Conservation (phyloP, 2,888 invertebrate species). For the Fragum sueziense region DNA sequence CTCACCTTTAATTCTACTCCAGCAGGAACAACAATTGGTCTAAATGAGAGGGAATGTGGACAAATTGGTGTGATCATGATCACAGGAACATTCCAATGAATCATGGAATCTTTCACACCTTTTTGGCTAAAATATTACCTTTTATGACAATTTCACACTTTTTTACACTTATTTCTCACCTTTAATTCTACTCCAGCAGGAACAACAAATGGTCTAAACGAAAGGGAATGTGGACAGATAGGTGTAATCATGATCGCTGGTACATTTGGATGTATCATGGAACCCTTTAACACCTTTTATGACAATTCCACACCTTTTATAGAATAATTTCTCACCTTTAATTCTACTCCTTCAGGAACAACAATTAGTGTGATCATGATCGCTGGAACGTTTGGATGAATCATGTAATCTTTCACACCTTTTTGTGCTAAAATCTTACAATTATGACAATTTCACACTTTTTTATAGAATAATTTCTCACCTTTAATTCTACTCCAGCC, state of each 20-base stretch:
- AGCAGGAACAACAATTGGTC: slow-evolving; percentile 98
- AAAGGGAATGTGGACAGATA: slow-evolving; percentile 98
- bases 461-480: too few relatives aligned
- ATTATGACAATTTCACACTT: slow-evolving; percentile 94
- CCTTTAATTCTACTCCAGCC: slow-evolving; percentile 92
- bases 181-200: slow-evolving; percentile 95
- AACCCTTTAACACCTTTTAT: too few relatives aligned
- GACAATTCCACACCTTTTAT: too few relatives aligned
- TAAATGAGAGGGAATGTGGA: slow-evolving; percentile 97
- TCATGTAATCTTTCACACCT: slow-evolving; percentile 92
- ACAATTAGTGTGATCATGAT: slow-evolving; percentile 86
- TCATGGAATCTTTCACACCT: slow-evolving; percentile 96
- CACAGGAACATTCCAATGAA: slow-evolving; percentile 98
- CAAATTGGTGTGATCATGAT: slow-evolving; percentile 99
- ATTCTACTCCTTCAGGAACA: slow-evolving; percentile 91
- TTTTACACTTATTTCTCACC: too few relatives aligned
- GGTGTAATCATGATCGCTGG: slow-evolving; percentile 99
- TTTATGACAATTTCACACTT: too few relatives aligned
- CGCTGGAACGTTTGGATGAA: slow-evolving; percentile 98
- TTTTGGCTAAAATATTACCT: too few relatives aligned
- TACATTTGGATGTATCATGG: slow-evolving; percentile 98
- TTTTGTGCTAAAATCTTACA: too few relatives aligned
- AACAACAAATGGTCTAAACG: slow-evolving; percentile 98
- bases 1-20: slow-evolving; percentile 91
- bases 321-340: slow-evolving; percentile 74